phyloP scores from a whole-genome alignment of 2,797 vertebrate species.

The Lutjanus argentimaculatus region DNA sequence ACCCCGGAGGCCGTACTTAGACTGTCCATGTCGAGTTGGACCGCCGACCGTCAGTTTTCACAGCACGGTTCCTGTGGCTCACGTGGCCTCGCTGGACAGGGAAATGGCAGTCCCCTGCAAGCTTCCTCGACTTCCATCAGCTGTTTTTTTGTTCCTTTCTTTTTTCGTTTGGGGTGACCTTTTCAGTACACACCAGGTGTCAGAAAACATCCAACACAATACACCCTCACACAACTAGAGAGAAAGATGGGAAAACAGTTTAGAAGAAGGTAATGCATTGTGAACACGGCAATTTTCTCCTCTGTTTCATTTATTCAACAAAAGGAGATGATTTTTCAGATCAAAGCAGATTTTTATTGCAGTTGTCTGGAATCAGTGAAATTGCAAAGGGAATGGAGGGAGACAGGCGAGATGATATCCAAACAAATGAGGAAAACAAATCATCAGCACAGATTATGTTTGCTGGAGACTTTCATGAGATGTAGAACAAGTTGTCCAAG shows the following conservation, averaged over 20 bases:
- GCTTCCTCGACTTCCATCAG: slow-evolving; percentile 7
- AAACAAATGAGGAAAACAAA: slow-evolving; percentile 57
- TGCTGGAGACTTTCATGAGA: slow-evolving; percentile 21
- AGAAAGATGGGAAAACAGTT: not conserved
- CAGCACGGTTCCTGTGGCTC: slow-evolving; percentile 23
- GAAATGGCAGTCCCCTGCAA: slow-evolving; percentile 33
- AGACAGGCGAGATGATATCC: slow-evolving; percentile 35
- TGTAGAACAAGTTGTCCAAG: slow-evolving; percentile 9
- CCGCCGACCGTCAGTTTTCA: slow-evolving; percentile 19
- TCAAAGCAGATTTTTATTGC: slow-evolving; percentile 57
- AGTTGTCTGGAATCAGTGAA: slow-evolving; percentile 45
- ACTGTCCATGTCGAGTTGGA: slow-evolving; percentile 20
- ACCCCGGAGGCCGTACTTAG: slow-evolving; percentile 37
- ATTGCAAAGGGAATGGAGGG: slow-evolving; percentile 31
- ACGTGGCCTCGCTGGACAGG: slow-evolving; percentile 34
- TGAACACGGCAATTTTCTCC: slow-evolving; percentile 19
- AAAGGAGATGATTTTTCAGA: slow-evolving; percentile 44
- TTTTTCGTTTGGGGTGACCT: not conserved
- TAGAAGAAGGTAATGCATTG: not conserved
- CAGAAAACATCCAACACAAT: slow-evolving; percentile 14
- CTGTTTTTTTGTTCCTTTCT: not conserved
- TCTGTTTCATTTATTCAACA: slow-evolving; percentile 46
- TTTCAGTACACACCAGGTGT: not conserved
- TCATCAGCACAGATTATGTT: slow-evolving; percentile 37
- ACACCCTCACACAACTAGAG: not conserved